Conservation (phyloP, 1,140 invertebrate species). For the Apis cerana region DNA sequence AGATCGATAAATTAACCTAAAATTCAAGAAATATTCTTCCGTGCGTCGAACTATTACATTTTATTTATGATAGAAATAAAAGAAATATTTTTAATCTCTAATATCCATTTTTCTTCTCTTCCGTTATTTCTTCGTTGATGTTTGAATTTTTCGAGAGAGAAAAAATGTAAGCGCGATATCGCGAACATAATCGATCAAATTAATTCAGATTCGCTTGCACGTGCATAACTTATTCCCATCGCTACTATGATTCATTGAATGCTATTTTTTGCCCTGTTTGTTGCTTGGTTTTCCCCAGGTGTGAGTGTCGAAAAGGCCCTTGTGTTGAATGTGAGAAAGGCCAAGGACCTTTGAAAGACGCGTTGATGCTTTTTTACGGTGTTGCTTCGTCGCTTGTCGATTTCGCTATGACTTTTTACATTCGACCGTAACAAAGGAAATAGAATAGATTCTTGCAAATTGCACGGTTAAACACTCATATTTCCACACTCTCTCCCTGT, state of each 20-base stretch:
- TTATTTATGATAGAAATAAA: no score
- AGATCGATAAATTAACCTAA: no score
- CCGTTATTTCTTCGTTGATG: no score
- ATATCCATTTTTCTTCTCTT: no score
- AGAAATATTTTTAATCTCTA: no score
- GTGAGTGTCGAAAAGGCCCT: constrained; percentile 16
- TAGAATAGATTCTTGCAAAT: neutral
- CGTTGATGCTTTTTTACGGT: neutral
- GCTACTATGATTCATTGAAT: constrained; percentile 20
- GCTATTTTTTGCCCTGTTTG: neutral
- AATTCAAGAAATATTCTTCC: no score
- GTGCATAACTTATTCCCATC: neutral
- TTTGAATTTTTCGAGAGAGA: no score
- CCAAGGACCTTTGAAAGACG: constrained; percentile 14
- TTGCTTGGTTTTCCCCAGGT: constrained; percentile 16
- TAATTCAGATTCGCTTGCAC: neutral
- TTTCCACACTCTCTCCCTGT: neutral
- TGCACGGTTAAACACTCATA: neutral
- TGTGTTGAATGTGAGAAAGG: constrained; percentile 5
- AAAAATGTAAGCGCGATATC: no score
- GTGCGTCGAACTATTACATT: no score
- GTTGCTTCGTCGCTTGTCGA: neutral
- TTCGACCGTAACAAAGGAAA: neutral
- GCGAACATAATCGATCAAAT: neutral
- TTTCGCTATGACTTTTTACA: neutral